These are phyloP conservation scores for Arothron firmamentum DNA, from an alignment of 2,113 vertebrate species.

Conservation along the genomic window DNA sequence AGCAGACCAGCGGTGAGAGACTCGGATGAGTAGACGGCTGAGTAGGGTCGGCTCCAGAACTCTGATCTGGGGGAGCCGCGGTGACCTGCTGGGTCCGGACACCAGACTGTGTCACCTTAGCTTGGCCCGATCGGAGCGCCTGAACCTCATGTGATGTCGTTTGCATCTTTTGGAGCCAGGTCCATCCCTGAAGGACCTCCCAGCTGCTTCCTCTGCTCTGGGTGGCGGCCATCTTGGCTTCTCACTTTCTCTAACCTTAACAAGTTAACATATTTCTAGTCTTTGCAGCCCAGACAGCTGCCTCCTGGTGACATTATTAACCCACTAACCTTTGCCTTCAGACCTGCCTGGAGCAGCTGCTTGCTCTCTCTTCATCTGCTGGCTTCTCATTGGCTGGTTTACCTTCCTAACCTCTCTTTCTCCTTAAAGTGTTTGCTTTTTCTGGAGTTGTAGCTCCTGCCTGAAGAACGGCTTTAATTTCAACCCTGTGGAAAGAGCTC, in stretches of 20 bases:
- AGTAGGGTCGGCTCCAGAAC: constrained; percentile 28
- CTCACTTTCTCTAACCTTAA: constrained; percentile 30
- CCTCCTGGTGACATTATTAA: constrained; percentile 36
- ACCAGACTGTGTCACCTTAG: not conserved
- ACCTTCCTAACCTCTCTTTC: constrained; percentile 44
- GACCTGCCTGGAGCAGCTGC: constrained; percentile 32
- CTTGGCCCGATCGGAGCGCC: not conserved
- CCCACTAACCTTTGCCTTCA: constrained; percentile 53
- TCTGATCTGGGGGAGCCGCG: not conserved
- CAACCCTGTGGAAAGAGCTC: not conserved
- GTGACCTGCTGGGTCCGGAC: not conserved
- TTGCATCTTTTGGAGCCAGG: not conserved
- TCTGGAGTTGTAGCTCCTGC: not conserved
- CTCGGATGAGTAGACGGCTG: constrained; percentile 25
- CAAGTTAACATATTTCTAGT: constrained; percentile 12
- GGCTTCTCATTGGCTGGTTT: constrained; percentile 56
- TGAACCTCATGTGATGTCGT: constrained; percentile 18
- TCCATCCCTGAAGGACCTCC: constrained; percentile 31
- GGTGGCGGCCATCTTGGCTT: constrained; percentile 25
- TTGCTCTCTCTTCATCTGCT: constrained; percentile 30
- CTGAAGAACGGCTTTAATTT: not conserved
- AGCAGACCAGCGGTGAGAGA: constrained; percentile 86
- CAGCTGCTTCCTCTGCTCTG: constrained; percentile 26
- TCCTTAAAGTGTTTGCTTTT: constrained; percentile 40
- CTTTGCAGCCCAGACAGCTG: constrained; percentile 41